Evolutionary conservation across 2,797 vertebrate species (phyloP), one percentile per base, ranked within the genome.

Genomic region (Gymnocypris eckloni): DNA sequence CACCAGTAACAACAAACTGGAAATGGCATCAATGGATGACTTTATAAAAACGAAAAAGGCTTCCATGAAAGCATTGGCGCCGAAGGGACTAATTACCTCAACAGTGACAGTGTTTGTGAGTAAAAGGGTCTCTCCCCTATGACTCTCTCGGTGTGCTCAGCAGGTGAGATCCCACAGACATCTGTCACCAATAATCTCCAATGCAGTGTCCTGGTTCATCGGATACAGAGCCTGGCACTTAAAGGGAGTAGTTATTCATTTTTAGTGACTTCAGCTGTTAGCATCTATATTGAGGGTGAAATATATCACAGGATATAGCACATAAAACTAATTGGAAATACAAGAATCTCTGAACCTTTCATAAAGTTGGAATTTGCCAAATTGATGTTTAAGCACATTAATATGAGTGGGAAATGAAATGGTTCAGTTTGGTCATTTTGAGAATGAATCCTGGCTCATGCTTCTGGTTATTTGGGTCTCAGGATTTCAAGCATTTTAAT

Each of bases 61-160:
- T 90, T 90, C 88, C 77, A 61, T 86, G 90, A 88, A 86, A 87
- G 88, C 84, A 90, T 72, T 87, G 83, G 82, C 73, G 75, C 92
- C 86, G 86, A 82, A 25, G 90, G 91, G 93, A 87, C 92, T 94
- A 93, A 94, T 95, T 94, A 95, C 72, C 20, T 10, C 33, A 39
- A 84, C 73, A 85, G 78, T 88, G 83, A 82, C 83, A 72, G 87
- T 90, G 87, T 90, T 89, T 86, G 88, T 69, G 81, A 83, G 83
- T 88, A 83, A 83, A 89, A 88, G 87, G 75, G 86, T 54, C 77
- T 84, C 39, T 81, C 83, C 87, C 85, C 72, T 80, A 86, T 1
- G 85, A 84, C 22, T 66, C 83, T 50, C 75, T 11, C 50, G 37
- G 41, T 81, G 78, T 82, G 37, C 83, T 76, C 87, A 64, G 85